Conservation (phyloP, 2,113 vertebrate species). For the Emydura subglobosa region DNA sequence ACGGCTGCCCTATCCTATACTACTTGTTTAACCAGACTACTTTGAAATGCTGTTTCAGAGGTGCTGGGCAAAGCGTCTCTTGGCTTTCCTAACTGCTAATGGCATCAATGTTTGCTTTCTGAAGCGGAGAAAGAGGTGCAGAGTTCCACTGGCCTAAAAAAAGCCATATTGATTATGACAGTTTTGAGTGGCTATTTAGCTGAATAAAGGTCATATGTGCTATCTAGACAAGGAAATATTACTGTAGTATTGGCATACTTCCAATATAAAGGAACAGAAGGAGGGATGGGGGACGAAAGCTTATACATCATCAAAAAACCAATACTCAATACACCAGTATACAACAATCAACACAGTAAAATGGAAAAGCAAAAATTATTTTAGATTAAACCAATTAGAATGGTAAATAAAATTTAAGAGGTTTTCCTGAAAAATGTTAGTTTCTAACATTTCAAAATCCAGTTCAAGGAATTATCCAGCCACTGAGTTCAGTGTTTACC, state of each 20-base stretch:
- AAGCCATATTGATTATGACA: not conserved
- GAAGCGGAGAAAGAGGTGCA: rapidly evolving
- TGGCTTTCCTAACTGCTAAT: not conserved
- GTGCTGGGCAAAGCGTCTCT: not conserved
- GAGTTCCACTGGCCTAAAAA: rapidly evolving
- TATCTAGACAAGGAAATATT: not conserved
- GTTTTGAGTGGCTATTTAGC: not conserved
- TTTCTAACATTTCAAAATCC: not conserved
- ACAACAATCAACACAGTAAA: not conserved
- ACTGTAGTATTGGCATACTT: not conserved
- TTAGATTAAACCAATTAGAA: not conserved
- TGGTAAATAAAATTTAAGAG: not conserved
- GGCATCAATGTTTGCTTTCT: not conserved
- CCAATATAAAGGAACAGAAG: not conserved
- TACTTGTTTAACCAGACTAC: not conserved
- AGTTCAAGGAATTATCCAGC: not conserved
- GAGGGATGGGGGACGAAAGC: not conserved
- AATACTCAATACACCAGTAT: not conserved
- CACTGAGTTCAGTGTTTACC: not conserved
- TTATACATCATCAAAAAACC: not conserved
- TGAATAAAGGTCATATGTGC: not conserved
- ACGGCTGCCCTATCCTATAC: not conserved
- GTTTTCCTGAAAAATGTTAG: not conserved
- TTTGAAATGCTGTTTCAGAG: not conserved
- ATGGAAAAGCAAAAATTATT: not conserved